Evolutionary conservation across 2,113 vertebrate species (phyloP), one percentile per base, ranked within the genome.

Genomic region (Smithornis capensis): DNA sequence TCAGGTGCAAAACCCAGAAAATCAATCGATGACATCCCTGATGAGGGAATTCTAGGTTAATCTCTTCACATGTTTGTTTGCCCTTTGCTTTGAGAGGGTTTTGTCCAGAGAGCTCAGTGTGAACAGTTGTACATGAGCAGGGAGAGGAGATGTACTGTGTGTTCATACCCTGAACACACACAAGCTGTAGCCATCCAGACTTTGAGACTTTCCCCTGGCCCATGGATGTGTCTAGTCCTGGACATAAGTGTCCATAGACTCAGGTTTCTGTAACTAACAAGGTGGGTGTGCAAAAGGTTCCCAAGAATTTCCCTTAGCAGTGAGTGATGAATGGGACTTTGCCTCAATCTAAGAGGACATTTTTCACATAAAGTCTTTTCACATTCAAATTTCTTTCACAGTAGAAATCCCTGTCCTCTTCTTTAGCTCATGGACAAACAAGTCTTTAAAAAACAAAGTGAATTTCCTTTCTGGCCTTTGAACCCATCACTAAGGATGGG

Each of bases 1-100:
- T 11, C 8, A 18, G 2, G 0, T 25, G 3, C 15, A 53, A 4
- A 49, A 22, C 6, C 0, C 2, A 1, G 0, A 15, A 4, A 4
- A 25, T 0, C 21, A 22, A 0, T 3, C 28, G 1, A 1, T 1
- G 0, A 0, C 3, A 2, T 4, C 10, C 1, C 7, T 21, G 14
- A 0, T 8, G 15, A 53, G 3, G 50, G 1, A 56, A 9, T 49
- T 45, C 5, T 0, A 40, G 45, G 28, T 93, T 57, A 73, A 63
- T 49, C 13, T 65, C 23, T 42, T 73, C 28, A 16, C 0, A 0
- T 38, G 12, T 67, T 57, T 60, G 6, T 73, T 76, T 64, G 35
- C 14, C 49, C 47, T 76, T 73, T 44, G 14, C 28, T 57, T 40
- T 57, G 55, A 28, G 55, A 40, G 4, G 7, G 37, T 33, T 57